Evolutionary conservation across 1,140 invertebrate species (phyloP).

Genomic region (Leptoteleia sp.): DNA sequence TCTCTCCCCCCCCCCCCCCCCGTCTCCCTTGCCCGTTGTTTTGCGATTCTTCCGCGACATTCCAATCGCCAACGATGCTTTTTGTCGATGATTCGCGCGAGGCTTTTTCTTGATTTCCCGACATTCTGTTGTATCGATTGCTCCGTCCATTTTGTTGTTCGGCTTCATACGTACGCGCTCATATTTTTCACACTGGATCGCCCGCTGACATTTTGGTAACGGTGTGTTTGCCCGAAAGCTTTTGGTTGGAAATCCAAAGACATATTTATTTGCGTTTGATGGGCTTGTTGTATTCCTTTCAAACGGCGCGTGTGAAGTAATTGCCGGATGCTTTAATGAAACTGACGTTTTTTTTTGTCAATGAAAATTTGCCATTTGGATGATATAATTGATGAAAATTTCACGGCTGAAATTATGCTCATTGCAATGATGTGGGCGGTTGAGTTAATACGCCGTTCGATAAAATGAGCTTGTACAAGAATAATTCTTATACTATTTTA

Average conservation of each 20-base stretch:
- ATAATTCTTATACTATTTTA: too few species aligned
- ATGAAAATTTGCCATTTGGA: conserved; percentile 5
- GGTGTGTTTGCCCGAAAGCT: conserved; percentile 36
- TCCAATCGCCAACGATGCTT: too few species aligned
- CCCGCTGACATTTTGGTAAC: conserved; percentile 13
- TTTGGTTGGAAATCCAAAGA: conserved; percentile 21
- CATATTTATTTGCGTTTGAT: conserved; percentile 33
- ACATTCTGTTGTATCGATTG: conserved; percentile 43
- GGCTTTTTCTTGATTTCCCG: conserved; percentile 28
- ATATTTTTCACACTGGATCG: conserved; percentile 43
- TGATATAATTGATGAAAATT: not conserved
- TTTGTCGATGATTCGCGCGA: too few species aligned
- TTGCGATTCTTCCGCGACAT: too few species aligned
- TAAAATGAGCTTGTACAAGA: too few species aligned
- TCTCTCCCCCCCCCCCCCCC: too few species aligned
- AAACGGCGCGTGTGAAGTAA: not conserved
- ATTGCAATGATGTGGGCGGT: too few species aligned
- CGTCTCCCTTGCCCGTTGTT: too few species aligned
- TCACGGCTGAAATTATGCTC: too few species aligned
- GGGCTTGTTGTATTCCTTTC: conserved; percentile 20
- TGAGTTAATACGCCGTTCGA: too few species aligned
- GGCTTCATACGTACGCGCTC: conserved; percentile 4
- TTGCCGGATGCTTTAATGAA: conserved; percentile 6
- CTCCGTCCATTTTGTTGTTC: conserved; percentile 21
- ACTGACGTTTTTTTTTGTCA: conserved; percentile 1